These are phyloP conservation scores for Chlorodrepanis virens DNA, from an alignment of 2,113 vertebrate genomes.

Conservation along the genomic window DNA sequence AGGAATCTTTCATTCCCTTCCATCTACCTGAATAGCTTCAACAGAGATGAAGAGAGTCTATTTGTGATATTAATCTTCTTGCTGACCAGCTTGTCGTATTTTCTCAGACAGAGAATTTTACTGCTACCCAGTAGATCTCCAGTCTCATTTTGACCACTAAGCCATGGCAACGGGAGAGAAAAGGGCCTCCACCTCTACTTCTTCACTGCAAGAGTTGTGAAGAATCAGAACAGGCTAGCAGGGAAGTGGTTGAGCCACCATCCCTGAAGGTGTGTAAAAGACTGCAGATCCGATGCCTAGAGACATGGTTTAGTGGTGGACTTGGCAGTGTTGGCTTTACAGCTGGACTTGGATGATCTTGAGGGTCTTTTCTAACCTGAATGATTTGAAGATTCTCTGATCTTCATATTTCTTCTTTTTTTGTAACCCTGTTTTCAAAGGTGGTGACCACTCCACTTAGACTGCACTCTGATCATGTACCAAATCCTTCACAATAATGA, in stretches of 20 bases:
- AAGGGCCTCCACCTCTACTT: background rate
- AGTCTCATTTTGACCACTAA: background rate
- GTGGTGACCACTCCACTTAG: background rate
- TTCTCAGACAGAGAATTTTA: background rate
- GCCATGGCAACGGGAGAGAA: background rate
- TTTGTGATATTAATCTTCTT: background rate
- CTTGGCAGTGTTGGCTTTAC: background rate
- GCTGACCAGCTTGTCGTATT: background rate
- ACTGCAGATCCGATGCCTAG: background rate
- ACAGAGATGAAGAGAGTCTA: background rate
- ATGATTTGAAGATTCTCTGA: background rate
- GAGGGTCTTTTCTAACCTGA: background rate
- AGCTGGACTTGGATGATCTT: background rate
- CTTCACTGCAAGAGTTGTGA: background rate
- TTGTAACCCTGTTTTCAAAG: background rate
- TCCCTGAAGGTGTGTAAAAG: background rate
- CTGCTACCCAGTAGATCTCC: background rate
- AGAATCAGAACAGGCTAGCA: background rate
- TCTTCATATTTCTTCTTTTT: background rate
- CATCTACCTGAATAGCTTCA: background rate
- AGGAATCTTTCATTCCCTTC: background rate
- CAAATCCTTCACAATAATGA: background rate
- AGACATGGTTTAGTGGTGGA: background rate
- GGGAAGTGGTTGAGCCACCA: background rate
- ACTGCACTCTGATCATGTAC: background rate